Base-by-base conservation (phyloP, 2,888 invertebrate species). In the Girardia tigrina region DNA sequence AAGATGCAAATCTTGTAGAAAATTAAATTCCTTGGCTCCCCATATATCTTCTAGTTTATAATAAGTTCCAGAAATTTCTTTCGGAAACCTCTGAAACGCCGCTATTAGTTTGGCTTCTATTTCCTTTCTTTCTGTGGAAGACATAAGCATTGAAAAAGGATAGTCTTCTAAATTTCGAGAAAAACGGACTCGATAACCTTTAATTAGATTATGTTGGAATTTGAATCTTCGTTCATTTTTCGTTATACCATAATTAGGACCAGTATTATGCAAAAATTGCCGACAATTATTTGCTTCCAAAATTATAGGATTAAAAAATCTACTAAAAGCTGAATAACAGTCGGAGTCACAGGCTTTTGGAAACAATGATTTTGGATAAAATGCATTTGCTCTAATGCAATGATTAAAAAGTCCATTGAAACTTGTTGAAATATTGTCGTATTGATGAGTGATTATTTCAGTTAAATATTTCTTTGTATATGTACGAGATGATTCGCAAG, bases 301-400 rank as follows among this genome's bases (percentile, higher is more conserved):
- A 36, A 73, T 28, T 8, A 73, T 73, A 23, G 73, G 73, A 26
- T 73, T 36, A 26, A 73, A 73, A 29, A 73, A 73, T 6, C 42
- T 16, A 16, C 42, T 73, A 36, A 73, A 73, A 14, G n/a, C 70
- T 20, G 29, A 28, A 29, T 73, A 73, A 26, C 28, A 27, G 23
- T 73, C 73, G 12, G 29, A 23, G 20, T 73, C 73, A 36, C 70
- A 56, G 2, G 73, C 73, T 14, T 29, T 27, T 6, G 73, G 73
- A 73, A 73, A 73, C 16, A 73, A 29, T 8, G 29, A 4, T 14
- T 28, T 36, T 29, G 29, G 12, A 36, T 28, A 36, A 73, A 73
- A 29, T 29, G 73, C 73, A 20, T 73, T 73, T 23, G 26, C 73
- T 73, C 73, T 27, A 73, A 73, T 73, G 23, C 73, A 73, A 36